phyloP scores from a whole-genome alignment of 1,140 invertebrate genomes.

The Zaprionus nigranus region DNA sequence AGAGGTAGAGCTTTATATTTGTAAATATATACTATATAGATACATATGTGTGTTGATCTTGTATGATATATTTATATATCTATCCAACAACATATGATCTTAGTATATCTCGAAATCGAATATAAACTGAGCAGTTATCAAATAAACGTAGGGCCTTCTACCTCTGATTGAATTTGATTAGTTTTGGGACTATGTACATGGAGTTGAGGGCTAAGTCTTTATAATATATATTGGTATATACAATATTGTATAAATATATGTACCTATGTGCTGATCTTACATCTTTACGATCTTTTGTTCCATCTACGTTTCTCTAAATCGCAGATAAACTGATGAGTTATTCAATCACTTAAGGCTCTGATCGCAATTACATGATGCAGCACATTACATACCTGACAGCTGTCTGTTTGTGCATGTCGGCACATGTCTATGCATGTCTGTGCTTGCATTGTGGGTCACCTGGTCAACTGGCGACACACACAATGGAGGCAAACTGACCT shows the following conservation, averaged over 20 bases:
- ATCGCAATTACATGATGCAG: neutral
- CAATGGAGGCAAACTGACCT: slow-evolving; percentile 38
- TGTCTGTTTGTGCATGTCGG: neutral
- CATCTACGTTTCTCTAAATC: neutral
- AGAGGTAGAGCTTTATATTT: too few species aligned
- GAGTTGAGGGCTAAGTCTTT: too few species aligned
- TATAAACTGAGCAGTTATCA: too few species aligned
- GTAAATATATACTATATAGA: too few species aligned
- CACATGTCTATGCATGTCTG: neutral
- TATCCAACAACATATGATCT: neutral
- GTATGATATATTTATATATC: neutral
- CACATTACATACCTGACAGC: neutral
- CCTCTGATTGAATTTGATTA: too few species aligned
- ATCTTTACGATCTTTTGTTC: neutral
- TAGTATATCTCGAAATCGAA: neutral
- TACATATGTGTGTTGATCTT: too few species aligned
- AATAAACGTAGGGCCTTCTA: too few species aligned
- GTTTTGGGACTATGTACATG: too few species aligned
- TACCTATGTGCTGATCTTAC: neutral
- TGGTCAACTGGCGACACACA: slow-evolving; percentile 13
- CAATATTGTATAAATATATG: neutral
- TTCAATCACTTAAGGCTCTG: neutral
- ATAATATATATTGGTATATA: too few species aligned
- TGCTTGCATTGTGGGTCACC: slow-evolving; percentile 19
- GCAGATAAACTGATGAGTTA: neutral